phyloP scores from a whole-genome alignment of 2,797 vertebrate genomes.

The Pseudopleuronectes americanus region DNA sequence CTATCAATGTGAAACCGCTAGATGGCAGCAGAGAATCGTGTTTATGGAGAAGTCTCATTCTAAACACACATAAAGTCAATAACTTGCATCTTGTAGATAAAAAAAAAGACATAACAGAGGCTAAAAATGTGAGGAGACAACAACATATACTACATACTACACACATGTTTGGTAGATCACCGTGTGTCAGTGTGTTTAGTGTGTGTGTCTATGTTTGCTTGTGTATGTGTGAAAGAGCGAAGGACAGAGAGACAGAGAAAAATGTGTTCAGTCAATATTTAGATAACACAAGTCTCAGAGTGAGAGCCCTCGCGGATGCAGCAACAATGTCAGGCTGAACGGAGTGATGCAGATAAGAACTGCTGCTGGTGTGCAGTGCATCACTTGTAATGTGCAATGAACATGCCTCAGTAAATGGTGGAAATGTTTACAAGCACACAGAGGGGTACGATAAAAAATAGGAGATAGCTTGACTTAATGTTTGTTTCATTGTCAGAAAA shows the following conservation, averaged over 20 bases:
- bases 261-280: neutral
- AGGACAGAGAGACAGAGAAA: neutral
- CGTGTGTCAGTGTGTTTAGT: neutral
- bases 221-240: neutral
- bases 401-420: neutral
- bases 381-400: neutral
- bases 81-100: neutral
- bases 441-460: too few species aligned
- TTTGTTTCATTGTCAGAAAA: neutral
- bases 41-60: neutral
- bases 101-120: neutral
- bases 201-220: too few species aligned
- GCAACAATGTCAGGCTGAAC: neutral
- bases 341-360: neutral
- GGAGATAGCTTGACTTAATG: too few species aligned
- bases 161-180: too few species aligned
- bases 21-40: constrained; percentile 69
- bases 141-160: too few species aligned
- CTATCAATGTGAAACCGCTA: constrained; percentile 63
- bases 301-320: neutral
- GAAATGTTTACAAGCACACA: neutral
- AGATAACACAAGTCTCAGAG: neutral
- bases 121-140: neutral
- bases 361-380: neutral
- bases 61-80: neutral